Base-by-base conservation (phyloP, 2,888 invertebrate species). In the Dinocampus coccinellae region DNA sequence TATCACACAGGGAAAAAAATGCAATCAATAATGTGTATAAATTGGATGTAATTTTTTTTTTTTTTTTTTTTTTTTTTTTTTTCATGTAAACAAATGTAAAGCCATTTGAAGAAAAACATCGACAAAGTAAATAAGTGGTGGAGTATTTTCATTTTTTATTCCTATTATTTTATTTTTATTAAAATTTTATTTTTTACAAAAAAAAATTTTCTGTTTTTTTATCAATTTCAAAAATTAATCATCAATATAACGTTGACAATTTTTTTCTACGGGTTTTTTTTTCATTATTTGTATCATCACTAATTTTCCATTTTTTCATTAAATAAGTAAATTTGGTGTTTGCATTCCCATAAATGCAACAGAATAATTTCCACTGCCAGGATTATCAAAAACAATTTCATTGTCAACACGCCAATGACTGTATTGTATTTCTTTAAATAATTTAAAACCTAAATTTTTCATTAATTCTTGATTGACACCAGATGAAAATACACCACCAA, bases 281-380 rank as follows among this genome's bases (percentile, higher is more conserved):
- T 33, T 34, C 36, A 34, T 34, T 33, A 6, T 9, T 36, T 29
- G 20, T 24, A 29, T 63, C 3, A 36, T 65, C 55, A 36, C 33
- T 11, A 3, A 34, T 26, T 36, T 53, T 3, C 1, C 61, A 47
- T 22, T 73, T 74, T 60, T 72, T 68, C 61, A 72, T 13, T 36
- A 55, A 36, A 26, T 47, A 36, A 20, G 39, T 52, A 47, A 53
- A 11, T 64, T 62, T 60, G 77, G 62, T 29, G 80, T 66, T 6
- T 26, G 7, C 72, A 78, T 76, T 0, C 78, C 82, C 85, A 87
- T 85, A 13, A 83, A 80, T 7, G 82, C 82, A n/a, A 78, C 84
- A 0, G 89, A 88, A 77, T 89, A 89, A 81, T 90, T 90, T 4
- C 89, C 89, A 42, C 87, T 84, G 9, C 90, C 90, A 0, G 90